Evolutionary conservation across 1,140 invertebrate genomes (phyloP).

Genomic region (Pogonus chalceus): DNA sequence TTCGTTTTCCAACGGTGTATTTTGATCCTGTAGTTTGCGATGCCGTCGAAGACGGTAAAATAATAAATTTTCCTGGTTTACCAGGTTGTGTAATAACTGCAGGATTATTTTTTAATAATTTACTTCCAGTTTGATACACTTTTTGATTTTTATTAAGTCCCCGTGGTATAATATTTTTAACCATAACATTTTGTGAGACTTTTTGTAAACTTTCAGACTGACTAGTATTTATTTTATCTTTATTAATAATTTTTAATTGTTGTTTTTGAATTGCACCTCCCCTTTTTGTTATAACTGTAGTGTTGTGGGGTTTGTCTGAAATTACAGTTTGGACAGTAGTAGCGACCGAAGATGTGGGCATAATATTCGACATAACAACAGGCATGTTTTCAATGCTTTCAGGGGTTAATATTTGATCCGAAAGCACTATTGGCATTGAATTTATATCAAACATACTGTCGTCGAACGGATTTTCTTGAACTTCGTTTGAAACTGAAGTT

Average conservation of each 20-base stretch:
- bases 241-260: conserved; percentile 15
- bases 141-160: conserved; percentile 8
- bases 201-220: not conserved
- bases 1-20: conserved; percentile 26
- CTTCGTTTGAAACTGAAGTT: conserved; percentile 22
- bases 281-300: conserved; percentile 9
- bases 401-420: conserved; percentile 51
- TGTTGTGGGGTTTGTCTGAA: conserved; percentile 6
- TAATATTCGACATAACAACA: conserved; percentile 49
- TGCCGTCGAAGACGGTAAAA: conserved; percentile 38
- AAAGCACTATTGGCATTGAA: conserved; percentile 61
- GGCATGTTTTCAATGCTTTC: conserved; percentile 54
- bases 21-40: conserved; percentile 15
- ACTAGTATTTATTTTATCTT: not conserved
- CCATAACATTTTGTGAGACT: not conserved
- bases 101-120: conserved; percentile 20
- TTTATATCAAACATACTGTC: conserved; percentile 60
- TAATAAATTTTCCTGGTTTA: conserved; percentile 49
- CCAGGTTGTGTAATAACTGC: conserved; percentile 27
- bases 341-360: conserved; percentile 31
- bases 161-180: not conserved
- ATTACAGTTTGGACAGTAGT: conserved; percentile 11
- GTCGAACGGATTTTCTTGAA: conserved; percentile 33
- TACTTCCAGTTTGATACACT: conserved; percentile 16
- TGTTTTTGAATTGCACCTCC: conserved; percentile 6